Evolutionary conservation across 53 echinoderm and acorn worm species (phyloP).

Genomic region (Pentamera pediparva): DNA sequence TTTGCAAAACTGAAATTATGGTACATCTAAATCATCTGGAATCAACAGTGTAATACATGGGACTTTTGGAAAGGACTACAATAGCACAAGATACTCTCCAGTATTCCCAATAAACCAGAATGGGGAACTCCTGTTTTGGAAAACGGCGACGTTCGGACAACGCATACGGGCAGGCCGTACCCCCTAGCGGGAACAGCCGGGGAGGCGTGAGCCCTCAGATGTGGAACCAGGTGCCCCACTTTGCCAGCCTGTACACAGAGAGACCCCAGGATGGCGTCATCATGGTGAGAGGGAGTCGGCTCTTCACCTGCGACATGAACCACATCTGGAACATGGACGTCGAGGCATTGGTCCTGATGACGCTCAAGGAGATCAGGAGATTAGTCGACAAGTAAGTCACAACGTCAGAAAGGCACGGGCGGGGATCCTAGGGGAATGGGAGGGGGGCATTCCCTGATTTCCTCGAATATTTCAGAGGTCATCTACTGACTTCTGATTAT

Average conservation of each 20-base stretch:
- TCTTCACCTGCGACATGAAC: slow-evolving; percentile 32
- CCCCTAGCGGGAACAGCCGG: slow-evolving; percentile 29
- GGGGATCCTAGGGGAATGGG: too few species aligned
- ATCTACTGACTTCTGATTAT: too few species aligned
- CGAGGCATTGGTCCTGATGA: slow-evolving; percentile 64
- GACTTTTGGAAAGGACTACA: too few species aligned
- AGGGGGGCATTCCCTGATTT: too few species aligned
- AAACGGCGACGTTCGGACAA: slow-evolving; percentile 56
- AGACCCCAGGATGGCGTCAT: slow-evolving; percentile 29
- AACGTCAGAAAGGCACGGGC: too few species aligned
- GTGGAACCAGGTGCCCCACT: neutral
- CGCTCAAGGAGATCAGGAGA: slow-evolving; percentile 74
- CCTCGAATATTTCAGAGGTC: too few species aligned
- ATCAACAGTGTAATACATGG: too few species aligned
- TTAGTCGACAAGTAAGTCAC: slow-evolving; percentile 88
- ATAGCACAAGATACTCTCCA: neutral
- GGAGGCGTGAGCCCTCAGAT: slow-evolving; percentile 9
- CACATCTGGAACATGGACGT: slow-evolving; percentile 45
- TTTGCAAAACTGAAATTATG: too few species aligned
- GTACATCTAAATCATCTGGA: too few species aligned
- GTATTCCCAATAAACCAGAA: slow-evolving; percentile 9
- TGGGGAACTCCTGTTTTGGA: slow-evolving; percentile 94
- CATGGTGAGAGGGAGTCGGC: slow-evolving; percentile 41
- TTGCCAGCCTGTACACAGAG: neutral
- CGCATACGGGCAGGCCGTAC: slow-evolving; percentile 1